Conservation (phyloP, 2,797 vertebrate genomes). For the Ptychobarbus kaznakovi region DNA sequence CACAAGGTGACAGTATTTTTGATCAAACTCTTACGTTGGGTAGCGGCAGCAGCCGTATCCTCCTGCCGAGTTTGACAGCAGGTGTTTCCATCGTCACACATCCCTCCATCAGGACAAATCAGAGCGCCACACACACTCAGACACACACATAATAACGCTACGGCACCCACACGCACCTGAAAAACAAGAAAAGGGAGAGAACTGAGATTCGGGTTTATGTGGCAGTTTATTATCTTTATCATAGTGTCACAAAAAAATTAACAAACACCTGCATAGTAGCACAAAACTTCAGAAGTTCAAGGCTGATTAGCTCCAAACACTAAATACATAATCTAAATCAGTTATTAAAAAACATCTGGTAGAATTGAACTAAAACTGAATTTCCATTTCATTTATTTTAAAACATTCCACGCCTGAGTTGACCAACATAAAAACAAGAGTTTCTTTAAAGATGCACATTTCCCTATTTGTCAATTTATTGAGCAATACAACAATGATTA, state of each 20-base stretch:
- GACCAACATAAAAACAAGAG: neutral
- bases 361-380: neutral
- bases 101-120: conserved; percentile 80
- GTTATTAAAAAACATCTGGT: neutral
- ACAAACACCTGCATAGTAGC: neutral
- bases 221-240: neutral
- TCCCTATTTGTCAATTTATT: neutral
- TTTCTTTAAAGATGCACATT: neutral
- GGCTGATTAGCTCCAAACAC: neutral
- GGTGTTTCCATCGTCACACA: conserved; percentile 75
- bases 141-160: conserved; percentile 54
- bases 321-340: neutral
- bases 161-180: conserved; percentile 66
- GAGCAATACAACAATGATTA: neutral
- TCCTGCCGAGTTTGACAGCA: conserved; percentile 77
- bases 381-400: neutral
- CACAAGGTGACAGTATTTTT: neutral
- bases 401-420: neutral
- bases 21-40: conserved; percentile 74
- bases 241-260: too few species aligned
- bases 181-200: neutral
- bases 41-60: conserved; percentile 80
- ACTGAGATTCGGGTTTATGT: neutral
- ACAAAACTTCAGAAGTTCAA: neutral
- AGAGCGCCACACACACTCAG: conserved; percentile 69